These are phyloP conservation scores for Zaprionus lineosus DNA, from an alignment of 2,888 invertebrate genomes.

Conservation along the genomic window DNA sequence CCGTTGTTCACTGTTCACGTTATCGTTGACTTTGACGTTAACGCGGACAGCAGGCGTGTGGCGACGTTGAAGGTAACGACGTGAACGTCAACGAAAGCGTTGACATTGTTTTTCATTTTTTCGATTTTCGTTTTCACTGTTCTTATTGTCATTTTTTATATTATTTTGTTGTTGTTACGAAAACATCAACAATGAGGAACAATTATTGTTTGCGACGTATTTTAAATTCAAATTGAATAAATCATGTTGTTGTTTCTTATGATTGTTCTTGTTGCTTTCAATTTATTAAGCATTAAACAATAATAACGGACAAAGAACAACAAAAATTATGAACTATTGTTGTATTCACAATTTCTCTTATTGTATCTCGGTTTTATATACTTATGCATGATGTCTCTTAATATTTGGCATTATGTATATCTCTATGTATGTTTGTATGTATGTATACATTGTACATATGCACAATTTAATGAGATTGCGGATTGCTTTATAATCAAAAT, in stretches of 20 bases:
- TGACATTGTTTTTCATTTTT: conserved; percentile 55
- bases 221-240: conserved; percentile 53
- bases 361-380: no score
- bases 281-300: conserved; percentile 42
- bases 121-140: conserved; percentile 49
- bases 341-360: no score
- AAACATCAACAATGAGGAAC: conserved; percentile 40
- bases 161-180: conserved; percentile 21
- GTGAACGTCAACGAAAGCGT: conserved; percentile 46
- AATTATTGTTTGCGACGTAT: conserved; percentile 53
- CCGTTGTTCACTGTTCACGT: conserved; percentile 4
- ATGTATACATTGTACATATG: conserved; percentile 17
- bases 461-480: conserved; percentile 44
- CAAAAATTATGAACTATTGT: no score
- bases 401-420: no score
- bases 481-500: conserved; percentile 26
- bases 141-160: conserved; percentile 24
- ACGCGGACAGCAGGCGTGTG: conserved; percentile 37
- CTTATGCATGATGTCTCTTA: no score
- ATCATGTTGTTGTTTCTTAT: conserved; percentile 3
- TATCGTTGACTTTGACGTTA: no score
- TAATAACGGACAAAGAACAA: conserved; percentile 28
- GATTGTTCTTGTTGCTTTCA: conserved; percentile 28
- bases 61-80: conserved; percentile 31
- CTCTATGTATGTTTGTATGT: not conserved